Evolutionary conservation across 2,888 invertebrate species (phyloP).

Genomic region (Antheraea assamensis): DNA sequence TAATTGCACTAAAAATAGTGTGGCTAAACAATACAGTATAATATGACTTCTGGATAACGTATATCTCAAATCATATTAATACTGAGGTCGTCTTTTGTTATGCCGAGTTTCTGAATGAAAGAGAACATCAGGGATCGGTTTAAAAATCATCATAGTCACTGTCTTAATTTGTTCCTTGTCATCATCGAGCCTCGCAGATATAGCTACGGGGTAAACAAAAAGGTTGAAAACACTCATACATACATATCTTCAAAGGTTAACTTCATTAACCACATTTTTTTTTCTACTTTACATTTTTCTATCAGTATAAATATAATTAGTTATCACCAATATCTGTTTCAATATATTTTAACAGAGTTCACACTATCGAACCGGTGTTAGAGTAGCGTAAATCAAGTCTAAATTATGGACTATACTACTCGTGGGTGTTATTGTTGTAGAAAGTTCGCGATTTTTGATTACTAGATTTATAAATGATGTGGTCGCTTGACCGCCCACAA

Average conservation of each 20-base stretch:
- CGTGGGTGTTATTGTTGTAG: not conserved
- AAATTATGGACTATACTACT: not conserved
- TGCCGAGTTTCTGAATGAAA: not conserved
- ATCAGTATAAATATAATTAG: not conserved
- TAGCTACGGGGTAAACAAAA: no score
- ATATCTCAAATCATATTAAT: not conserved
- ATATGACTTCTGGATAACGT: not conserved
- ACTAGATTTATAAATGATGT: not conserved
- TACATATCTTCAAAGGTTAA: no score
- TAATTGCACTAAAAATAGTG: no score
- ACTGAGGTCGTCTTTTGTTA: not conserved
- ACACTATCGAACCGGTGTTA: not conserved
- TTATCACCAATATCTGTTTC: not conserved
- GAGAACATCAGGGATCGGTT: not conserved
- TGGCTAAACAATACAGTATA: no score
- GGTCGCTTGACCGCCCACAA: not conserved
- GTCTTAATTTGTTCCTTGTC: no score
- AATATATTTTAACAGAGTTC: not conserved
- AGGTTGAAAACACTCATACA: no score
- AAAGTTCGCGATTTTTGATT: not conserved
- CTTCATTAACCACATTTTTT: not conserved
- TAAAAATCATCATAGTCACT: not conserved
- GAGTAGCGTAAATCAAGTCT: not conserved
- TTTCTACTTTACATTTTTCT: not conserved
- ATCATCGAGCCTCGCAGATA: no score